Conservation (phyloP, 2,888 invertebrate genomes). For the Xiphydria camelus region DNA sequence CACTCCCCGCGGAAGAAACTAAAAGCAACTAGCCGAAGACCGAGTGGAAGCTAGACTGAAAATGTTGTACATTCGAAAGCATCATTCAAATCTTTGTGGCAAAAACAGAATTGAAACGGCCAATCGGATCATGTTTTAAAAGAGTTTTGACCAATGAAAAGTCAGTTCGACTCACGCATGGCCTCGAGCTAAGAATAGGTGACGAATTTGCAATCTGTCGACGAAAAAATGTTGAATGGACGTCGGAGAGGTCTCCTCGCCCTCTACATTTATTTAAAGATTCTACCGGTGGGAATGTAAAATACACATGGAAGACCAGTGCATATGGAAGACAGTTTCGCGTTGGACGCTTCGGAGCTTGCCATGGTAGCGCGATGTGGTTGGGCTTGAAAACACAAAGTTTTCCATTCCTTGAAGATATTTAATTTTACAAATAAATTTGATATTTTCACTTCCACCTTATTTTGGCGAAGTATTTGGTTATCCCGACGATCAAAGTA, state of each 20-base stretch:
- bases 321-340: too few species aligned
- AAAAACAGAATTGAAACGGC: constrained; percentile 14
- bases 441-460: too few species aligned
- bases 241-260: constrained; percentile 1
- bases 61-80: not conserved
- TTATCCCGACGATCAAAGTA: too few species aligned
- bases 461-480: too few species aligned
- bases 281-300: too few species aligned
- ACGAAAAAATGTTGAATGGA: constrained; percentile 11
- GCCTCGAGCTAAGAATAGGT: constrained; percentile 34
- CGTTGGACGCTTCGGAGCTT: too few species aligned
- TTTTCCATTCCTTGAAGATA: too few species aligned
- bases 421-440: too few species aligned
- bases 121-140: constrained; percentile 26
- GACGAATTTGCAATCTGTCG: constrained; percentile 23
- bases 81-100: constrained; percentile 29
- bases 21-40: not conserved
- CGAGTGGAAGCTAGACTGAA: not conserved
- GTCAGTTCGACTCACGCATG: constrained; percentile 23
- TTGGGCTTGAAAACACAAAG: too few species aligned
- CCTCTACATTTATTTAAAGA: constrained; percentile 3
- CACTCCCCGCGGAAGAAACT: not conserved
- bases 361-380: too few species aligned
- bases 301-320: too few species aligned
- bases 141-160: constrained; percentile 31